Percentiles rank a stretch among this genome's conserved stretches.
Evolutionary conservation across 1,140 invertebrate species (phyloP).

Genomic region (Laodelphax striatellus): DNA sequence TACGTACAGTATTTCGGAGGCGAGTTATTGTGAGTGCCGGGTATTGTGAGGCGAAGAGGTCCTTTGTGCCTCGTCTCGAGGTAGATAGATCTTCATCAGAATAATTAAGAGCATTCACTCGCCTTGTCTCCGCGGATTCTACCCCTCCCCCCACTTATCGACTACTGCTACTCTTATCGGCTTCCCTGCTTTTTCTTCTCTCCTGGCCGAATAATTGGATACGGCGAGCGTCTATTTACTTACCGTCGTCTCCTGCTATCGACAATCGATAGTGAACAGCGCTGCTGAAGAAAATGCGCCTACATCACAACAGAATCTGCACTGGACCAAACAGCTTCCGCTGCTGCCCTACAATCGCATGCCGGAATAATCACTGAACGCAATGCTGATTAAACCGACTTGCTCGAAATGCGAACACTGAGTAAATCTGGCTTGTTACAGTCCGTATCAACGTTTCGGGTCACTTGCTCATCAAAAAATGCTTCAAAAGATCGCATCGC

Average conservation of each 20-base stretch:
- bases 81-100: slow-evolving; percentile 3
- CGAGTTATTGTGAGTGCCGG: slow-evolving; percentile 2
- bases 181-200: no score
- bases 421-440: no score
- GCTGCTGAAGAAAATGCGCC: no score
- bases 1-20: neutral
- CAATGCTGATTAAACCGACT: no score
- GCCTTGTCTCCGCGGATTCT: slow-evolving; percentile 2
- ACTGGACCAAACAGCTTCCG: no score
- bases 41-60: slow-evolving; percentile 1
- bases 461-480: no score
- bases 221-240: neutral
- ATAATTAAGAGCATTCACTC: slow-evolving; percentile 7
- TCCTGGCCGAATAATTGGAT: neutral
- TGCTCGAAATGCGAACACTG: no score
- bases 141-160: neutral
- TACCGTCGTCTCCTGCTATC: neutral
- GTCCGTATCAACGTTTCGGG: no score
- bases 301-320: no score
- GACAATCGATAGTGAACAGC: neutral
- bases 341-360: no score
- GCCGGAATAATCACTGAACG: no score
- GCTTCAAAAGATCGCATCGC: no score
- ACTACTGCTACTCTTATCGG: neutral
- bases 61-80: neutral